Evolutionary conservation across 2,888 invertebrate species (phyloP).

Genomic region (Stegana nigrithorax): DNA sequence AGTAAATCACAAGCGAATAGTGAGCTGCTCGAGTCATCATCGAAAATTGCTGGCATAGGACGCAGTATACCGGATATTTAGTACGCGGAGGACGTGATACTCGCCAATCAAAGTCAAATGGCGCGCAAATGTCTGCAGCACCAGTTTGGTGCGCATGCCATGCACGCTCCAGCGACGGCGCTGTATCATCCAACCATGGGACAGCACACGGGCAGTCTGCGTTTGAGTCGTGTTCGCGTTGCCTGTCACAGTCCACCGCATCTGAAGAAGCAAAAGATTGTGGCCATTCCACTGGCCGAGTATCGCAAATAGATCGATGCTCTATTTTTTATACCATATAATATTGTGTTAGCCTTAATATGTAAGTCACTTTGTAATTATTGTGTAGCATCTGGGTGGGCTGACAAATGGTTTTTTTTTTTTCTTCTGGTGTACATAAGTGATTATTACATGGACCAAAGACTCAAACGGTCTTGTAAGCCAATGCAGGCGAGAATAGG

Average conservation of each 20-base stretch:
- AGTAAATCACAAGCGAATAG: slow-evolving; percentile 51
- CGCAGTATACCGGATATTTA: slow-evolving; percentile 67
- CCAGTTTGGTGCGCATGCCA: slow-evolving; percentile 22
- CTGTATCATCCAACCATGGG: too few relatives aligned
- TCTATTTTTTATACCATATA: neutral
- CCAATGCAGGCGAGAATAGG: too few relatives aligned
- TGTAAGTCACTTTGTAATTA: too few relatives aligned
- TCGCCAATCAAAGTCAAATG: slow-evolving; percentile 61
- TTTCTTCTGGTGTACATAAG: too few relatives aligned
- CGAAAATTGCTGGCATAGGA: slow-evolving; percentile 40
- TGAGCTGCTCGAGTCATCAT: slow-evolving; percentile 23
- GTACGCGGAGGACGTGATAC: slow-evolving; percentile 68
- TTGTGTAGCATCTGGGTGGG: too few relatives aligned
- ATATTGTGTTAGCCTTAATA: too few relatives aligned
- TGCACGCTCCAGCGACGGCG: too few relatives aligned
- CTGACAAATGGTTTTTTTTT: too few relatives aligned
- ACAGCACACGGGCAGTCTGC: slow-evolving; percentile 40
- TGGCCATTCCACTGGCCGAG: slow-evolving; percentile 51
- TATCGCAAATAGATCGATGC: slow-evolving; percentile 51
- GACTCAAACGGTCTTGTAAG: too few relatives aligned
- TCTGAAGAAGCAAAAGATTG: slow-evolving; percentile 25
- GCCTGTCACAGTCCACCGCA: slow-evolving; percentile 60
- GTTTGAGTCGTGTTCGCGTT: slow-evolving; percentile 43
- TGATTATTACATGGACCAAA: too few relatives aligned
- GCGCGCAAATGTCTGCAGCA: slow-evolving; percentile 7